Evolutionary conservation across 2,888 invertebrate species (phyloP), one percentile per base, ranked within the genome.

Genomic region (Drosophila setosimentum): DNA sequence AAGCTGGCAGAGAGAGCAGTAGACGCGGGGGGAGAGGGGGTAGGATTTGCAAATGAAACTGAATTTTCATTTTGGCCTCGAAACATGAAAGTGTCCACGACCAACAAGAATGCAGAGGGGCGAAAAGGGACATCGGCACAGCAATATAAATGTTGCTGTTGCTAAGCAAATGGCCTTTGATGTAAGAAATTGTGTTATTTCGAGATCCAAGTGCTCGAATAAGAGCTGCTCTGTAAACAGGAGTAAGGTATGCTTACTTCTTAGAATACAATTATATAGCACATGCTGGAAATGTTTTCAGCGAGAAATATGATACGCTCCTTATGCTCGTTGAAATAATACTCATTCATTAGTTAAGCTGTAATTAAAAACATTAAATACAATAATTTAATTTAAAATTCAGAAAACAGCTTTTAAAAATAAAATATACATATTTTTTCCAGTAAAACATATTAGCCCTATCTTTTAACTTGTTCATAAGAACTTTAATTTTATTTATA

Each of bases 41-140:
- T 27, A 54, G 50, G 65, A 80, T 72, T 78, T 80, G 80, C 71
- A 80, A 78, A 80, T 78, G 68, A 78, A 78, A 76, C 78, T 68
- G 72, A 78, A 76, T 80, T 80, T 54, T 68, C 76, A 80, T 78
- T 78, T 70, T 60, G 65, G 24, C 5, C 21, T 18, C 40, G 16
- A 66, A 62, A 75, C 58, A 67, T 59, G 68, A 65, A 68, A 76
- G 63, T 68, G 54, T 79, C 61, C 65, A 59, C 16, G 49, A 65
- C 60, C 60, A 68, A 53, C 71, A 71, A 37, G 42, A 45, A 51
- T 68, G 68, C 53, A 57, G 58, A 35, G 54, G n/a, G 45, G 21
- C 21, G 24, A 27, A 11, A n/a, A 37, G 54, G 33, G 32, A n/a
- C 55, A 51, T 18, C 11, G 16, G 53, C 32, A 27, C 37, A 42